Percentiles rank a stretch among this genome's conserved stretches.
Evolutionary conservation across 2,797 vertebrate species (phyloP).

Genomic region (Moxostoma hubbsi): DNA sequence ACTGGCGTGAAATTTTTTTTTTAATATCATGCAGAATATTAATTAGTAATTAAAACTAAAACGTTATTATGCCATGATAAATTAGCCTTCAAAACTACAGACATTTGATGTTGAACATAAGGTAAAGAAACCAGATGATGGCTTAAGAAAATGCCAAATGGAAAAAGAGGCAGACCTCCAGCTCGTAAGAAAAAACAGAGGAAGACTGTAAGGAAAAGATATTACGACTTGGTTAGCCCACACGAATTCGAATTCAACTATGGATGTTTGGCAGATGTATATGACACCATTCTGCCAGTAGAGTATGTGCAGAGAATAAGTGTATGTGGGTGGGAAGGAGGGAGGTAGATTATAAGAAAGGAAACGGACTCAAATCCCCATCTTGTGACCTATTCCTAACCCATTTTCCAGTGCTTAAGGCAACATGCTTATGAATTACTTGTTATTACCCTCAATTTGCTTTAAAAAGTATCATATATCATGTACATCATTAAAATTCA

Average conservation of each 20-base stretch:
- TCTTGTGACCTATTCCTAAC: conserved; percentile 27
- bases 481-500: background rate
- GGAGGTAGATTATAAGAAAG: background rate
- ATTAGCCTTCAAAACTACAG: background rate
- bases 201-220: conserved; percentile 12
- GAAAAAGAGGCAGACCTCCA: background rate
- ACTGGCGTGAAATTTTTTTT: too few species aligned
- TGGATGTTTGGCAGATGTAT: conserved; percentile 33
- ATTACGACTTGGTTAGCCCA: conserved; percentile 27
- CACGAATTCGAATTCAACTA: background rate
- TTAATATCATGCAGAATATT: background rate
- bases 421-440: background rate
- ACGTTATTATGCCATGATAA: background rate
- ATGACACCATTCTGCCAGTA: conserved; percentile 49
- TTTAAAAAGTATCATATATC: background rate
- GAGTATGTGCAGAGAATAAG: conserved; percentile 16
- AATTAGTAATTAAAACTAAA: background rate
- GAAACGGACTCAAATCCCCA: conserved; percentile 27
- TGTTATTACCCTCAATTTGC: background rate
- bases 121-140: background rate
- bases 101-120: background rate
- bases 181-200: background rate
- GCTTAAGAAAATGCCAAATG: background rate
- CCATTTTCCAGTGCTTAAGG: background rate
- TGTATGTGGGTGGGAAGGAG: background rate